These are phyloP conservation scores for Sebastolobus altivelis DNA, from an alignment of 2,797 vertebrate genomes.

Conservation along the genomic window DNA sequence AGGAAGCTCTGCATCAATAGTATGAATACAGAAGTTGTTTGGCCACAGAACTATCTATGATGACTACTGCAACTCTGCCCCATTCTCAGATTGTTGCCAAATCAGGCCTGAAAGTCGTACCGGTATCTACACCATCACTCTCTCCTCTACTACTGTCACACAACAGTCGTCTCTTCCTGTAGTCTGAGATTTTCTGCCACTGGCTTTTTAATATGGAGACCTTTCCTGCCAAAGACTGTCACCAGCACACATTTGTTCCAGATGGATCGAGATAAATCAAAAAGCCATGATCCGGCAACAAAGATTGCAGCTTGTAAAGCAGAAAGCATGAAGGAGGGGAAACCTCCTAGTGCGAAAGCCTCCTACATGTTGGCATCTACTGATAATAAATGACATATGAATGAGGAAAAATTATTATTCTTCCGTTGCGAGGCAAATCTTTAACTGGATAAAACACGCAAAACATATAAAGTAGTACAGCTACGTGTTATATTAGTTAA, in stretches of 20 bases:
- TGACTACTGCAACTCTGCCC: not conserved
- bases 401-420: not conserved
- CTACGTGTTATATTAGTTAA: not conserved
- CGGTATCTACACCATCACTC: conserved; percentile 4
- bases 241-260: conserved; percentile 68
- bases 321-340: conserved; percentile 35
- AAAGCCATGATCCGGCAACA: conserved; percentile 54
- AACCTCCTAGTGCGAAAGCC: not conserved
- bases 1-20: not conserved
- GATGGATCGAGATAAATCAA: conserved; percentile 68
- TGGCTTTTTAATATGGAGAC: conserved; percentile 51
- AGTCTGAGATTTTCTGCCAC: conserved; percentile 59
- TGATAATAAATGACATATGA: conserved; percentile 23
- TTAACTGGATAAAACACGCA: not conserved
- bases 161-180: conserved; percentile 40
- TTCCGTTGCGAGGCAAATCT: not conserved
- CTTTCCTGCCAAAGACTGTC: conserved; percentile 59
- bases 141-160: conserved; percentile 30
- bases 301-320: conserved; percentile 44
- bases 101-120: conserved; percentile 9
- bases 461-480: not conserved
- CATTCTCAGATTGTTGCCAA: not conserved
- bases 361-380: conserved; percentile 41
- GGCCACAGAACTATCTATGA: not conserved
- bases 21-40: not conserved